phyloP scores from a whole-genome alignment of 2,888 invertebrate genomes.

The Mythimna impura region DNA sequence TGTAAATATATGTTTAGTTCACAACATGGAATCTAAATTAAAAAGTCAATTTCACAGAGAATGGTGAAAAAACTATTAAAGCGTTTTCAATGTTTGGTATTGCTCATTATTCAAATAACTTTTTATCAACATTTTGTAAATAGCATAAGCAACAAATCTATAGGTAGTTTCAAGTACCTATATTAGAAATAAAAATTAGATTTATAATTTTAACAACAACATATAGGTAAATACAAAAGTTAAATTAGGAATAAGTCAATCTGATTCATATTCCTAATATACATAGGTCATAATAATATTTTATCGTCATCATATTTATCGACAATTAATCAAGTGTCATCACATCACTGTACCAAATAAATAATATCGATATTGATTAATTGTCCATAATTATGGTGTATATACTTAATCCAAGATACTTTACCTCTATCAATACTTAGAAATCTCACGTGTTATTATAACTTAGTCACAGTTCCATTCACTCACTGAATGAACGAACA shows the following conservation, averaged over 20 bases:
- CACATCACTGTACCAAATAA: conserved; percentile 19
- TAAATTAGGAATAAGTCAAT: neutral
- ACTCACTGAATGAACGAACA: conserved; percentile 35
- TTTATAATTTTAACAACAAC: conserved; percentile 10
- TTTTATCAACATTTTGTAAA: conserved; percentile 23
- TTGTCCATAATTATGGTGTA: conserved; percentile 3
- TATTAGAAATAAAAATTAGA: conserved; percentile 22
- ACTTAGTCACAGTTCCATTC: conserved; percentile 38
- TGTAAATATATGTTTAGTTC: conserved; percentile 1
- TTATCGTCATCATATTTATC: conserved; percentile 22
- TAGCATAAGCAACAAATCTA: conserved; percentile 20
- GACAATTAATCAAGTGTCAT: conserved; percentile 9
- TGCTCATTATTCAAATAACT: conserved; percentile 5
- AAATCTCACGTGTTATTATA: conserved; percentile 51
- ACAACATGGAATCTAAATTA: neutral
- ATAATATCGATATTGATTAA: conserved; percentile 25
- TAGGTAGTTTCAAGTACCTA: neutral
- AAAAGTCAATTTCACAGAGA: neutral
- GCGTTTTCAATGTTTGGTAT: conserved; percentile 12
- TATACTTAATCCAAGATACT: conserved; percentile 7
- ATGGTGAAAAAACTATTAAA: conserved; percentile 8
- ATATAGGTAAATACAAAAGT: conserved; percentile 3
- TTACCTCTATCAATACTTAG: conserved; percentile 46
- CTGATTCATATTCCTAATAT: conserved; percentile 10
- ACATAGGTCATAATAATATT: neutral